Conservation (phyloP, 2,888 invertebrate species). For the Athalia cordata region DNA sequence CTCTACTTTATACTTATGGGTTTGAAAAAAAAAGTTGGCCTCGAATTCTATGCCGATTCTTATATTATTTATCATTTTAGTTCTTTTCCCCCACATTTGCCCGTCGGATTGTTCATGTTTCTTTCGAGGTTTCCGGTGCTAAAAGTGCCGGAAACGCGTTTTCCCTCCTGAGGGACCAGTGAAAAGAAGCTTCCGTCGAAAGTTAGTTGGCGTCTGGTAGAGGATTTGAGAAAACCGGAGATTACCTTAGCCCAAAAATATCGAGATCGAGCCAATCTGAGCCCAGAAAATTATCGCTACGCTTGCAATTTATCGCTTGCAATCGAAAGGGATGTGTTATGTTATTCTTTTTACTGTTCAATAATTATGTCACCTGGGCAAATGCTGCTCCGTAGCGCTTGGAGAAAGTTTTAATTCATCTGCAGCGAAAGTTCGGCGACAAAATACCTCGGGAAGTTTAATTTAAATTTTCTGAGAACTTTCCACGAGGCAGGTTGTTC, state of each 20-base stretch:
- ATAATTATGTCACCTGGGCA: too few relatives aligned
- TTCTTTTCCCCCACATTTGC: neutral
- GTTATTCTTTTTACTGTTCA: too few relatives aligned
- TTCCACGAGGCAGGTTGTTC: neutral
- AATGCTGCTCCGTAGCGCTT: too few relatives aligned
- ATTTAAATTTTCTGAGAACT: neutral
- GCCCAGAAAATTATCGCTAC: too few relatives aligned
- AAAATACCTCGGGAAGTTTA: neutral
- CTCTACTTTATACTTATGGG: too few relatives aligned
- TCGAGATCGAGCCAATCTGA: neutral
- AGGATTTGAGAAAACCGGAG: neutral
- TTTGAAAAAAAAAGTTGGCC: neutral
- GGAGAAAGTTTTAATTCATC: too few relatives aligned
- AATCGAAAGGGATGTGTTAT: neutral
- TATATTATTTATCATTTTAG: neutral
- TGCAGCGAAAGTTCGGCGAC: neutral
- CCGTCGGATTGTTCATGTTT: neutral
- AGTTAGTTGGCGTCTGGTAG: neutral
- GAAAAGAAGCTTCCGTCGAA: slow-evolving; percentile 8
- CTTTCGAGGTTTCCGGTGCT: slow-evolving; percentile 2
- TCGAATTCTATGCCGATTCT: neutral
- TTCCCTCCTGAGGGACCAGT: slow-evolving; percentile 4
- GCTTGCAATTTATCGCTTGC: too few relatives aligned
- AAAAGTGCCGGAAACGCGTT: slow-evolving; percentile 20
- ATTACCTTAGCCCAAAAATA: neutral